A percentile compares a stretch with the other conserved stretches of the same genome.
These are phyloP conservation scores for Sula dactylatra DNA, from an alignment of 2,113 vertebrate genomes.

Conservation along the genomic window DNA sequence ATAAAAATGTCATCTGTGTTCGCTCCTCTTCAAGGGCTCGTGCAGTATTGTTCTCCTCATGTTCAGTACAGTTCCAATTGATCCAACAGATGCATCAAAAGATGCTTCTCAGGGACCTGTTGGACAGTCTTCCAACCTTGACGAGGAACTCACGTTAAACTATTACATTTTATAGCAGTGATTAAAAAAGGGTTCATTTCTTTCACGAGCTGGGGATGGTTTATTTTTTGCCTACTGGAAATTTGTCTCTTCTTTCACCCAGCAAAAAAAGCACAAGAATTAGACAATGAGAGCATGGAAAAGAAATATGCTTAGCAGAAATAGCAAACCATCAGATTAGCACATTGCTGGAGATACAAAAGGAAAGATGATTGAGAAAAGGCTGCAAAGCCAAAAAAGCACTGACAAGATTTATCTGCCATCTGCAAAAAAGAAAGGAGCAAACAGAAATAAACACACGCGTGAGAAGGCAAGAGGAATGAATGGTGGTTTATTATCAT, in stretches of 20 bases:
- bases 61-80: background rate
- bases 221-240: slow-evolving; percentile 44
- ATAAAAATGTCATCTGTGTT: slow-evolving; percentile 67
- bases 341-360: slow-evolving; percentile 45
- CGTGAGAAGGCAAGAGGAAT: background rate
- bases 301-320: slow-evolving; percentile 30
- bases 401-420: slow-evolving; percentile 54
- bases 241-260: slow-evolving; percentile 23
- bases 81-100: slow-evolving; percentile 33
- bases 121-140: background rate
- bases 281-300: slow-evolving; percentile 20
- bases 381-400: slow-evolving; percentile 42
- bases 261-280: slow-evolving; percentile 22
- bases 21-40: background rate
- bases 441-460: slow-evolving; percentile 38
- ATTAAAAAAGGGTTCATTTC: slow-evolving; percentile 14
- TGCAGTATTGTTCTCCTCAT: slow-evolving; percentile 31
- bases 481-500: background rate
- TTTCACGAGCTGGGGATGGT: background rate
- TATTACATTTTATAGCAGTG: background rate
- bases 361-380: slow-evolving; percentile 50
- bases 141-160: background rate
- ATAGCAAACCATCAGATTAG: slow-evolving; percentile 41
- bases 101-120: background rate
- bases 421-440: slow-evolving; percentile 39